Evolutionary conservation across 2,797 vertebrate genomes (phyloP).

Genomic region (Cuculus canorus): DNA sequence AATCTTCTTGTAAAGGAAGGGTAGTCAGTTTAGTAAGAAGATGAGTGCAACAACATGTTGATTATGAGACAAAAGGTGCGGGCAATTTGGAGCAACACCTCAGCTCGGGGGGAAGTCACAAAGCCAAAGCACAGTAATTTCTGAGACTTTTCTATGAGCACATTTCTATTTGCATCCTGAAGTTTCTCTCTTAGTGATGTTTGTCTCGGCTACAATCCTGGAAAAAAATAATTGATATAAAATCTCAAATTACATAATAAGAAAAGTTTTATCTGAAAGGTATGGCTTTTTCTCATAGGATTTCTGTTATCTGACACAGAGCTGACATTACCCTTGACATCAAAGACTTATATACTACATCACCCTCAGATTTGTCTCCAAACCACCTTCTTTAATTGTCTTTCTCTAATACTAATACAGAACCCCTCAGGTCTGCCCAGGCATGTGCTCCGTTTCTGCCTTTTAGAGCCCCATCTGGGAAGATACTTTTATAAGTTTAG

Average conservation of each 20-base stretch:
- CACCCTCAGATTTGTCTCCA: not conserved
- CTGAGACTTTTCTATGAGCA: not conserved
- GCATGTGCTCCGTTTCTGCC: not conserved
- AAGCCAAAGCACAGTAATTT: not conserved
- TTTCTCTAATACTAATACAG: not conserved
- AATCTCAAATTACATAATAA: not conserved
- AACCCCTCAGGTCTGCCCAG: not conserved
- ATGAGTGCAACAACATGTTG: not conserved
- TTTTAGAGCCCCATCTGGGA: not conserved
- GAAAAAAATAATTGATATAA: not conserved
- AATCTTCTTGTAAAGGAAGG: not conserved
- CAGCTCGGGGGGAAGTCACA: not conserved
- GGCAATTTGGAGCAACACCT: not conserved
- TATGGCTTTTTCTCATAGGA: not conserved
- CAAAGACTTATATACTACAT: not conserved
- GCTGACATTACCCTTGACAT: not conserved
- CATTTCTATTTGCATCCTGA: not conserved
- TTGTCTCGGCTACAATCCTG: not conserved
- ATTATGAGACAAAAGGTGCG: not conserved
- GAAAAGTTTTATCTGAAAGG: not conserved
- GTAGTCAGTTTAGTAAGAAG: not conserved
- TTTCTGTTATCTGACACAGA: not conserved
- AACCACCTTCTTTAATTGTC: not conserved
- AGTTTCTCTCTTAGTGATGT: not conserved
- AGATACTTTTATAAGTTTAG: not conserved